These are phyloP conservation scores for Apis cerana DNA, from an alignment of 1,140 invertebrate species.

Conservation along the genomic window DNA sequence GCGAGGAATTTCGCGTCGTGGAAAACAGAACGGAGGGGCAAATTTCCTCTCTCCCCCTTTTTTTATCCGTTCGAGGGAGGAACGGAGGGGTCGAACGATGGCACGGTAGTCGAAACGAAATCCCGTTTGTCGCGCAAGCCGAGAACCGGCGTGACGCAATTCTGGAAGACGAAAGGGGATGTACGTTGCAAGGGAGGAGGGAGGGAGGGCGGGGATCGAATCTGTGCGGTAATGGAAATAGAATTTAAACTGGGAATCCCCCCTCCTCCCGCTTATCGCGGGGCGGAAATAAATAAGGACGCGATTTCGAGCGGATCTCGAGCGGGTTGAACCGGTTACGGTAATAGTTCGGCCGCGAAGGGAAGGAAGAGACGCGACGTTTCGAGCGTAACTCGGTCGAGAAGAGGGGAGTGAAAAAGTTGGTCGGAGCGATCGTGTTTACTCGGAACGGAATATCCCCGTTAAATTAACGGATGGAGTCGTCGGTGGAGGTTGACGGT, in stretches of 20 bases:
- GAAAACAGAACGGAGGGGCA: background rate
- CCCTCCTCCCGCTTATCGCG: background rate
- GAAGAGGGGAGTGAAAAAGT: background rate
- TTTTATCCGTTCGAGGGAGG: background rate
- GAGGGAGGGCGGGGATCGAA: background rate
- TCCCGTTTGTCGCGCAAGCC: background rate
- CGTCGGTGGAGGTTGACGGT: background rate
- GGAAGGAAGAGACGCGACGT: background rate
- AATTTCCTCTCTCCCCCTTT: background rate
- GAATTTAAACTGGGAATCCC: background rate
- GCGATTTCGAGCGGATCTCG: background rate
- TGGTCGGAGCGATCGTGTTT: background rate
- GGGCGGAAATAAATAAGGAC: conserved; percentile 2
- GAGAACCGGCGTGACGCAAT: conserved; percentile 1
- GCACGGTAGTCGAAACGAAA: conserved; percentile 2
- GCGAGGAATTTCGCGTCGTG: background rate
- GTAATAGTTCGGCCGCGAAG: background rate
- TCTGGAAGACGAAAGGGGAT: background rate
- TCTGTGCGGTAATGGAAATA: conserved; percentile 29
- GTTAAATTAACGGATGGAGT: conserved; percentile 34
- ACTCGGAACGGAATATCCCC: conserved; percentile 16
- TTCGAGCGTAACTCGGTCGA: background rate
- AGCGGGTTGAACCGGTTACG: background rate
- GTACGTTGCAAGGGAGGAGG: background rate
- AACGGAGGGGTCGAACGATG: background rate